Conservation (phyloP, 1,140 invertebrate genomes). For the Linepithema humile region DNA sequence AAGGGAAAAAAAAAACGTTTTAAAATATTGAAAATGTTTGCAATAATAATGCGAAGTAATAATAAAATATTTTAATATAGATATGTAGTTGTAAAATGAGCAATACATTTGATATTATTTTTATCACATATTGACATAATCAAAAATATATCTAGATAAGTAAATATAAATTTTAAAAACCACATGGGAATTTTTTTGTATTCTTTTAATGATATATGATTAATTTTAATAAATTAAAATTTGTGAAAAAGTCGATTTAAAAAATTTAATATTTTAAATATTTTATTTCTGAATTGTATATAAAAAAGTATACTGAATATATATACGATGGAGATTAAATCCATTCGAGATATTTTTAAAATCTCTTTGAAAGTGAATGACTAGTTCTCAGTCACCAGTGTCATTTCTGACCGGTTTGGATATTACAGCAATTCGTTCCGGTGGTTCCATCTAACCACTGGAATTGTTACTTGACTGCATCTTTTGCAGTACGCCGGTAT, state of each 20-base stretch:
- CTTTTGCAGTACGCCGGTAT: not conserved
- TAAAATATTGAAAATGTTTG: not conserved
- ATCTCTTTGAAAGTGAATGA: not conserved
- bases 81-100: no score
- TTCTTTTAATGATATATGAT: no score
- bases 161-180: no score
- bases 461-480: not conserved
- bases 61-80: not conserved
- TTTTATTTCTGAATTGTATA: no score
- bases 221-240: no score
- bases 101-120: not conserved
- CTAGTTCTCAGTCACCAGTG: not conserved
- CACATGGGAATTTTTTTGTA: no score
- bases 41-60: not conserved
- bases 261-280: no score
- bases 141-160: not conserved
- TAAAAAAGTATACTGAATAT: no score
- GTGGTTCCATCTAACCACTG: constrained; percentile 14
- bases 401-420: not conserved
- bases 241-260: no score
- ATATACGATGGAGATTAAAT: no score
- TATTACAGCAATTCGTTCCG: constrained; percentile 10
- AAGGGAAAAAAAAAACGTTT: no score
- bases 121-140: not conserved
- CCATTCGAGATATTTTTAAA: no score